Base-by-base conservation (phyloP, 2,113 vertebrate species). In the Ceuthmochares aereus region DNA sequence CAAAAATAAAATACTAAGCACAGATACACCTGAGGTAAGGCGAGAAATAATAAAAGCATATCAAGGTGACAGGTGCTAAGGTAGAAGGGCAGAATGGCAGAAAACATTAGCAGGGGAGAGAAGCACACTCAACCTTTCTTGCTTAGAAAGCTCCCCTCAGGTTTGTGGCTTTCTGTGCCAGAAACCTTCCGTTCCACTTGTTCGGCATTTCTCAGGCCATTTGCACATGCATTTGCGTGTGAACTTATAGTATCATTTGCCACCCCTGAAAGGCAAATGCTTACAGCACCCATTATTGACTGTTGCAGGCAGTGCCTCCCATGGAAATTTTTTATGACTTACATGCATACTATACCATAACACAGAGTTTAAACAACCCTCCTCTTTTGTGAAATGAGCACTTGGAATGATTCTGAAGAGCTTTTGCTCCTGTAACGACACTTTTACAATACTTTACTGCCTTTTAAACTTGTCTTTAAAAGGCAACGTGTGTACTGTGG, bases 381-480 rank as follows among this genome's bases (percentile, higher is more conserved):
- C 40, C 37, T 85, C 47, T 83, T 62, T 90, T 49, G 63, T 75
- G 63, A 91, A 92, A 77, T 23, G 20, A 90, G 47, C 58, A 68
- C 56, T 55, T 81, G 54, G 8, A 90, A 86, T 7, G 14, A 78
- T 18, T 70, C 6, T 1, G 75, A 93, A 90, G 59, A 84, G 52
- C 45, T 77, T 93, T 93, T 84, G 34, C 59, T 89, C 56, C 72
- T 76, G 45, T 67, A 81, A 90, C 1, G 19, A 80, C 72, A 60
- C 47, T 74, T 80, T 72, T 62, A 75, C 77, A 91, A 88, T 76
- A 85, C 58, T 55, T 77, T 16, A 59, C 16, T 91, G 62, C 75
- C 87, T 85, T 96, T 89, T 72, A 56, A 84, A 70, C 73, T 76
- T 90, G 49, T 67, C 77, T 89, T 90, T 67, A 86, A 77, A 93